Conservation (phyloP, 2,113 vertebrate species). For the Antechinus flavipes region DNA sequence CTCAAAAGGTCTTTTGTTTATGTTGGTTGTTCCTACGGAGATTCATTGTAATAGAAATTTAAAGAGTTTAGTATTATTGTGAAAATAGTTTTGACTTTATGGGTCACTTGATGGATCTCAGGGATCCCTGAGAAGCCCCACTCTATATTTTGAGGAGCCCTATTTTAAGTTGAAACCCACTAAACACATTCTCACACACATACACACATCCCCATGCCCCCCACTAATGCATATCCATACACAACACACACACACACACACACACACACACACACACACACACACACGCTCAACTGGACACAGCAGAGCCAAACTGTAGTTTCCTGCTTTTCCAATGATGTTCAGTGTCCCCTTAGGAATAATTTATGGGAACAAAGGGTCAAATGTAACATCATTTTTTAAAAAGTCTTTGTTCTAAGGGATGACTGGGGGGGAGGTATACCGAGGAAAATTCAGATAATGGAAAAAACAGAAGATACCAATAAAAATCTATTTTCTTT, state of each 20-base stretch:
- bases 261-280: not conserved
- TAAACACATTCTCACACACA: too few species aligned
- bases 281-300: not conserved
- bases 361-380: conserved; percentile 44
- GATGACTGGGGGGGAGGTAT: not conserved
- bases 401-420: not conserved
- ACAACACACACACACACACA: too few species aligned
- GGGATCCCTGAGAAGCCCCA: too few species aligned
- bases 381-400: not conserved
- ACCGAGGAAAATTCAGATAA: not conserved
- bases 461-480: not conserved
- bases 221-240: too few species aligned
- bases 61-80: too few species aligned
- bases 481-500: not conserved
- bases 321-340: conserved; percentile 38
- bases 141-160: not conserved
- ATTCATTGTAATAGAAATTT: too few species aligned
- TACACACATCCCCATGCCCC: too few species aligned
- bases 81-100: too few species aligned
- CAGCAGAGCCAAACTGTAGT: conserved; percentile 38
- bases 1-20: too few species aligned
- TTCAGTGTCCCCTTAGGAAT: conserved; percentile 11
- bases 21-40: too few species aligned
- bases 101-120: too few species aligned
- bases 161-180: not conserved